Base-by-base conservation (phyloP, 2,113 vertebrate genomes). In the Tachysurus vachellii region DNA sequence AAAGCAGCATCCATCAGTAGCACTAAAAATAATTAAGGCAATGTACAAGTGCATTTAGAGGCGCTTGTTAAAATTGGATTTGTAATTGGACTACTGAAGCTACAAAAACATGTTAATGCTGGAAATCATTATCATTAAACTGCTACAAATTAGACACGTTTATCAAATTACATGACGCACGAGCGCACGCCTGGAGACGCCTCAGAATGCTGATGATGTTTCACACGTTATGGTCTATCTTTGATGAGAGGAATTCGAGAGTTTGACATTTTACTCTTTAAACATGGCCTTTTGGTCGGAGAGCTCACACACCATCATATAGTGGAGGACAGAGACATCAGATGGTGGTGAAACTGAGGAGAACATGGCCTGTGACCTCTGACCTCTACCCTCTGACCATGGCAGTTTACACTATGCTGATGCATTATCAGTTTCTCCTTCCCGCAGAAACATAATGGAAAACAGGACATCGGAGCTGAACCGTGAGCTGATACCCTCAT, bases 21-120 rank as follows among this genome's bases (percentile, higher is more conserved):
- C 85, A 80, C 59, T 80, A 70, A 68, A 86, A 86, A 86, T 80
- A 42, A 80, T 68, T 36, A 42, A 68, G 61, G 23, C 50, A 36
- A 85, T 31, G 42, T 80, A 64, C n/a, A 12, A 42, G 9, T 57
- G 79, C 50, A 44, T 68, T 56, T 68, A 85, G 57, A 80, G 66
- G 62, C 31, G 28, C 75, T 66, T 36, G 84, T 80, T 86, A 26
- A 86, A 86, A 86, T 26, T 66, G 47, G 56, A 59, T 66, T 85
- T 28, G 42, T 54, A 77, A 79, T 79, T 85, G 84, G 71, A 76
- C 66, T n/a, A n/a, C 31, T 75, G 83, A 75, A 26, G 53, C 56
- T 84, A 36, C 83, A 84, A 84, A 75, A 84, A 59, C 54, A 66
- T 80, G 85, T 56, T 59, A 85, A 73, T 85, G 56, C 36, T 53